These are phyloP conservation scores for Melanchra persicariae DNA, from an alignment of 2,888 invertebrate species.

Conservation along the genomic window DNA sequence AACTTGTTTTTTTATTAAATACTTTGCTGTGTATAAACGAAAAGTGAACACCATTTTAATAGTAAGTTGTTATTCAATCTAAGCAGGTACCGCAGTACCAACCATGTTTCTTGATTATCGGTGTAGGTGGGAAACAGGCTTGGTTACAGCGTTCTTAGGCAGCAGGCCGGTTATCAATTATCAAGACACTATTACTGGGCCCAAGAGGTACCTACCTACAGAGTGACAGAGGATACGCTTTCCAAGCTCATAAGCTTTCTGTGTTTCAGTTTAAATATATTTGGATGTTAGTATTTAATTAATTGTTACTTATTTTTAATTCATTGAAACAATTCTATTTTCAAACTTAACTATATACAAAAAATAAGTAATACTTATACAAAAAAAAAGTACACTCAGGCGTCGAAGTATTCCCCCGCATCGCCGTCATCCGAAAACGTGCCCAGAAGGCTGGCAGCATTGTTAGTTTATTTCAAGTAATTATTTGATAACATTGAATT, in stretches of 20 bases:
- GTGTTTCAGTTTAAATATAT: neutral
- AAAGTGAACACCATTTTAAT: neutral
- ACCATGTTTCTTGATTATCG: constrained; percentile 13
- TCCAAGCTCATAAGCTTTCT: neutral
- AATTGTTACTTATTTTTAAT: no score
- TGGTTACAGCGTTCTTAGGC: constrained; percentile 45
- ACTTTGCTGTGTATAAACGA: neutral
- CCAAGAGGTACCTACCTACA: neutral
- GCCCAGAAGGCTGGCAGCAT: no score
- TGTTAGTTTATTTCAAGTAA: no score
- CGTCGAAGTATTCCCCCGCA: no score
- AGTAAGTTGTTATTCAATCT: neutral
- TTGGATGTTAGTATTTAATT: neutral
- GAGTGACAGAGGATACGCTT: neutral
- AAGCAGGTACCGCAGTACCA: no score
- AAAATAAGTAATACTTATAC: no score
- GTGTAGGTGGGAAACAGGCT: constrained; percentile 39
- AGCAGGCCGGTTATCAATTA: constrained; percentile 31
- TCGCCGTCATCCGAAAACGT: no score
- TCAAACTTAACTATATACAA: no score
- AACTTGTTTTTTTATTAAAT: neutral
- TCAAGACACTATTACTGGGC: neutral
- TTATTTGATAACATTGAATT: no score
- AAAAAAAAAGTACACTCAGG: no score
- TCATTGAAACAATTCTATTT: no score